Evolutionary conservation across 1,140 invertebrate species (phyloP).

Genomic region (Sinonovacula constricta): DNA sequence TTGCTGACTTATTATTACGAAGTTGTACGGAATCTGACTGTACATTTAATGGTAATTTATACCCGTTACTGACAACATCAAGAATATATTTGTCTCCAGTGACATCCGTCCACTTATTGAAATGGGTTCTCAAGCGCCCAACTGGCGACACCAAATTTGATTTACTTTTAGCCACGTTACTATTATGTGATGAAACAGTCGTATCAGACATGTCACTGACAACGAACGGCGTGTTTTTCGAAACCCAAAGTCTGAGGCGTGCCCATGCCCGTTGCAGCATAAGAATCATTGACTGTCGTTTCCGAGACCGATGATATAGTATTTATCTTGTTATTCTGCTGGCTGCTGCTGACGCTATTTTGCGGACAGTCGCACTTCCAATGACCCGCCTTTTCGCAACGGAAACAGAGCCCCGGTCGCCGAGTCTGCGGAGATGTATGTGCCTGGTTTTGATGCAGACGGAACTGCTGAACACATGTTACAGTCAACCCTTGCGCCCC

Average conservation of each 20-base stretch:
- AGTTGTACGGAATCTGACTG: not conserved
- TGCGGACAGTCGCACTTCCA: not conserved
- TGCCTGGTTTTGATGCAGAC: too few relatives aligned
- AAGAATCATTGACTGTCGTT: not conserved
- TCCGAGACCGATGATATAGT: not conserved
- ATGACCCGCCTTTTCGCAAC: not conserved
- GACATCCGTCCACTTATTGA: too few relatives aligned
- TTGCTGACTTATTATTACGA: not conserved
- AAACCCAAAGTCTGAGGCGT: too few relatives aligned
- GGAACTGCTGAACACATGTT: too few relatives aligned
- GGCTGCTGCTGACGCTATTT: not conserved
- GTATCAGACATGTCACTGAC: too few relatives aligned
- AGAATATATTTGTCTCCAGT: too few relatives aligned
- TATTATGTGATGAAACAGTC: too few relatives aligned
- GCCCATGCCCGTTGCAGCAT: not conserved
- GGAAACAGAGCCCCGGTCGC: not conserved
- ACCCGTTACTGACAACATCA: conserved; percentile 1
- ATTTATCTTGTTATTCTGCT: not conserved
- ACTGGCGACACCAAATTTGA: too few relatives aligned
- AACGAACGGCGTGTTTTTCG: not conserved
- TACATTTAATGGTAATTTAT: not conserved
- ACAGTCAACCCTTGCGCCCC: too few relatives aligned
- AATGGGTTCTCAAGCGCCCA: too few relatives aligned
- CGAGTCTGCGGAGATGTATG: too few relatives aligned
- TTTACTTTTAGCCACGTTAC: too few relatives aligned